Base-by-base conservation (phyloP, 2,888 invertebrate species). In the Himalopsyche japonica region DNA sequence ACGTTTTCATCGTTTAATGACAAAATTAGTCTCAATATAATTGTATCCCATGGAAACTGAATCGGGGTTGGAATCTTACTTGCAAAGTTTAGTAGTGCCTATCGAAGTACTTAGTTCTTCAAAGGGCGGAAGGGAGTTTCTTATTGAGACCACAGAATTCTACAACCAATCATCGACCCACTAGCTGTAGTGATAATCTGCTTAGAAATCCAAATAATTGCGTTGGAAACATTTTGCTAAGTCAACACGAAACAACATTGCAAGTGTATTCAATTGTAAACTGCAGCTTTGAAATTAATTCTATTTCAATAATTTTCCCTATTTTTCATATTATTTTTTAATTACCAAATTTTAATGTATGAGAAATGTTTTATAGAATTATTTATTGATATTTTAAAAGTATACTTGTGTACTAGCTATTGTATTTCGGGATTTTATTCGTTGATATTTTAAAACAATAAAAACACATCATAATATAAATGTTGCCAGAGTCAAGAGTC, bases 141-240 rank as follows among this genome's bases (percentile, higher is more conserved):
- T 70, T 70, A 70, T 70, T 70, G 70, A 70, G 30, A 49, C 82
- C 82, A 70, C 77, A 82, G 79, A 83, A 83, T 80, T 47, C 80
- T 32, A 80, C 80, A 48, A 83, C 83, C 76, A 83, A 79, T 83
- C 83, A 47, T 37, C 82, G 82, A 77, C 78, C 82, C 64, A 43
- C 15, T 15, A 15, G 43, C 57, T 57, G 76, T 34, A 30, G 49
- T 77, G 80, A 77, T 83, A 80, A 83, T 83, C 83, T 48, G 76
- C 83, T 83, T 80, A 83, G 37, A 34, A 49, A 57, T 20, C 83
- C 76, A 80, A 83, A 80, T 57, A 79, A 81, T 82, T 82, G 78
- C 24, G 24, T 49, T 24, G 49, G 32, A 77, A 82, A 82, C 77
- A 77, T 78, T 82, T 70, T 15, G 12, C 70, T 12, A 70, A 0